phyloP scores from a whole-genome alignment of 2,888 invertebrate species.

The Gerris lacustris region DNA sequence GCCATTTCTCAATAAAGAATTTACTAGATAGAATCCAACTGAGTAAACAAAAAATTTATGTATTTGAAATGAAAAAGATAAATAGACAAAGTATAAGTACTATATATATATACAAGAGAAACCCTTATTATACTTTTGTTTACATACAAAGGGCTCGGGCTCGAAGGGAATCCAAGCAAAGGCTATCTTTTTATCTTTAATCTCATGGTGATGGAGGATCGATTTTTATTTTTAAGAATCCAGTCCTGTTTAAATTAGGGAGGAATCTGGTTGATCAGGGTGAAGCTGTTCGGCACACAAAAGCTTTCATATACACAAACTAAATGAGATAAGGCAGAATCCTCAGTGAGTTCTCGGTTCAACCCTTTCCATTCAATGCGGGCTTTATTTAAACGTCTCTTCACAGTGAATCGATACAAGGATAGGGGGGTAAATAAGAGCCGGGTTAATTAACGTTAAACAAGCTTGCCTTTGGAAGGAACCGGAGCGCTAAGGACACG shows the following conservation, averaged over 20 bases:
- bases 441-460: background rate
- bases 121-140: too few species aligned
- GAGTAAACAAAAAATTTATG: too few species aligned
- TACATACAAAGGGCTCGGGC: too few species aligned
- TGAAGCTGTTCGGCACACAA: background rate
- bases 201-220: too few species aligned
- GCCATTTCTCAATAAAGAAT: too few species aligned
- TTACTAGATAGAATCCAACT: too few species aligned
- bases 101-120: too few species aligned
- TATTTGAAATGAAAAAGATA: too few species aligned
- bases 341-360: background rate
- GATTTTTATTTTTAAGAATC: too few species aligned
- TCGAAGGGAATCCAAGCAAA: too few species aligned
- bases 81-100: too few species aligned
- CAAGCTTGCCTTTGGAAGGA: background rate
- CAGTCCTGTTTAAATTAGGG: background rate
- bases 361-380: background rate
- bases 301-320: background rate
- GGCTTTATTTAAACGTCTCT: conserved; percentile 1
- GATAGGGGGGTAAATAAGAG: background rate
- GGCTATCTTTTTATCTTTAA: too few species aligned
- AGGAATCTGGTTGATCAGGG: background rate
- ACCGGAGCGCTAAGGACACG: background rate
- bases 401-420: background rate
- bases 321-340: background rate